Percentiles rank a stretch among this genome's conserved stretches.
Conservation (phyloP, 1,140 invertebrate genomes). For the Diuraphis noxia region DNA sequence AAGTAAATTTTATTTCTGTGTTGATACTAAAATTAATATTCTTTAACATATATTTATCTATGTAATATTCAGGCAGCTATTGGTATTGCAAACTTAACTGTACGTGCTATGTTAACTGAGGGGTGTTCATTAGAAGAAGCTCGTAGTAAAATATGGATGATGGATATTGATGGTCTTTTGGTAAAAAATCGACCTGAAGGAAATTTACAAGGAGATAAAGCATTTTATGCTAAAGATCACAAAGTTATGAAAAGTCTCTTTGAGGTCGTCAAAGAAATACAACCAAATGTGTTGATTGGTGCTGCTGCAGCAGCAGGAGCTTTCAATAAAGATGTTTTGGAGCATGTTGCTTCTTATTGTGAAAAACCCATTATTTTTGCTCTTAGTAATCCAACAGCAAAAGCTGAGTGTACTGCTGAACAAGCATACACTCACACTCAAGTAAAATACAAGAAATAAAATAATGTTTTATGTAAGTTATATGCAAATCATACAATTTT, state of each 20-base stretch:
- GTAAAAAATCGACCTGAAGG: slow-evolving; percentile 75
- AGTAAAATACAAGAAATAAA: slow-evolving; percentile 62
- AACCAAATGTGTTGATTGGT: slow-evolving; percentile 84
- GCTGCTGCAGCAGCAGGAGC: slow-evolving; percentile 85
- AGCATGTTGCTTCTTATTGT: slow-evolving; percentile 83
- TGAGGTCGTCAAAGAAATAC: slow-evolving; percentile 78
- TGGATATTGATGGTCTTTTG: slow-evolving; percentile 81
- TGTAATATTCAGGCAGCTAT: slow-evolving; percentile 71
- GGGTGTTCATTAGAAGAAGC: slow-evolving; percentile 78
- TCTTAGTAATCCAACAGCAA: slow-evolving; percentile 92
- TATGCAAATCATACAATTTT: background rate
- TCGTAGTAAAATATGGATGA: slow-evolving; percentile 82
- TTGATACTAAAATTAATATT: slow-evolving; percentile 1
- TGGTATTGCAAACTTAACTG: slow-evolving; percentile 84
- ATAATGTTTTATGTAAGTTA: background rate
- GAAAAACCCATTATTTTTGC: slow-evolving; percentile 91
- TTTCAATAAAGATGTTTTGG: slow-evolving; percentile 83
- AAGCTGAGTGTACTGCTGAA: slow-evolving; percentile 95
- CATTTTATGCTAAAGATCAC: slow-evolving; percentile 81
- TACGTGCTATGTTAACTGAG: slow-evolving; percentile 83
- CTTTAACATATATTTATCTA: background rate
- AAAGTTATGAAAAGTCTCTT: slow-evolving; percentile 75
- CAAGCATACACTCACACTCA: slow-evolving; percentile 85
- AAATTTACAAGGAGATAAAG: slow-evolving; percentile 71
- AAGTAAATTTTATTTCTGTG: slow-evolving; percentile 62